These are phyloP conservation scores for Drosophila tanythrix DNA, from an alignment of 2,888 invertebrate genomes.

Conservation along the genomic window DNA sequence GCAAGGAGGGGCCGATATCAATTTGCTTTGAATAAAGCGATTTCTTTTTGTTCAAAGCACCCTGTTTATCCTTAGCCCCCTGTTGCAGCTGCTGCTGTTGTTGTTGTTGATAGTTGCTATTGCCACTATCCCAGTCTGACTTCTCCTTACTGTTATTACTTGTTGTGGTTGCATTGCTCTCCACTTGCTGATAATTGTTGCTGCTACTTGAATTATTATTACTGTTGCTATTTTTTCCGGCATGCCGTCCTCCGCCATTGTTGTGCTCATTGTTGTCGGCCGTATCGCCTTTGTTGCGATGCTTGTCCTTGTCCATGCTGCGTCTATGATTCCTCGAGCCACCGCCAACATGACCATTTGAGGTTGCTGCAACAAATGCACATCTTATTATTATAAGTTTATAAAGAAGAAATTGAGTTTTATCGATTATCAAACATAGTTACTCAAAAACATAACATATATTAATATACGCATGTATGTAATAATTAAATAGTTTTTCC, in stretches of 20 bases:
- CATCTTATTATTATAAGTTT: constrained; percentile 5
- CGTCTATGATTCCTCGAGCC: constrained; percentile 82
- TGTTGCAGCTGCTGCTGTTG: constrained; percentile 63
- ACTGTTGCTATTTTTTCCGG: constrained; percentile 60
- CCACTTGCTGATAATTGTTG: constrained; percentile 71
- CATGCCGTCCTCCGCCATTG: constrained; percentile 49
- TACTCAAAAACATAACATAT: no score
- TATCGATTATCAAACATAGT: constrained; percentile 3
- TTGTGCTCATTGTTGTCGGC: constrained; percentile 67
- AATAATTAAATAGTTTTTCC: not conserved
- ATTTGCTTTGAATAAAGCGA: constrained; percentile 19
- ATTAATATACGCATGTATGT: not conserved
- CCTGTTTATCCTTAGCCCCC: constrained; percentile 77
- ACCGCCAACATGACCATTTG: constrained; percentile 77
- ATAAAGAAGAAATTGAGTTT: constrained; percentile 20
- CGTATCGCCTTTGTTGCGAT: constrained; percentile 66
- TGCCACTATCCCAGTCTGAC: constrained; percentile 78
- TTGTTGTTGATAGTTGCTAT: constrained; percentile 72
- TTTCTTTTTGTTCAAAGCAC: constrained; percentile 45
- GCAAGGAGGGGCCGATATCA: constrained; percentile 28
- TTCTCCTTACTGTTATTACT: constrained; percentile 78
- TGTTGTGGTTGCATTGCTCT: constrained; percentile 63
- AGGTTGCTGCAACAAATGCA: constrained; percentile 63
- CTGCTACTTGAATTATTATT: constrained; percentile 57
- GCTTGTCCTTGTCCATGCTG: constrained; percentile 84